Evolutionary conservation across 2,888 invertebrate species (phyloP).

Genomic region (Megalurothrips usitatus): DNA sequence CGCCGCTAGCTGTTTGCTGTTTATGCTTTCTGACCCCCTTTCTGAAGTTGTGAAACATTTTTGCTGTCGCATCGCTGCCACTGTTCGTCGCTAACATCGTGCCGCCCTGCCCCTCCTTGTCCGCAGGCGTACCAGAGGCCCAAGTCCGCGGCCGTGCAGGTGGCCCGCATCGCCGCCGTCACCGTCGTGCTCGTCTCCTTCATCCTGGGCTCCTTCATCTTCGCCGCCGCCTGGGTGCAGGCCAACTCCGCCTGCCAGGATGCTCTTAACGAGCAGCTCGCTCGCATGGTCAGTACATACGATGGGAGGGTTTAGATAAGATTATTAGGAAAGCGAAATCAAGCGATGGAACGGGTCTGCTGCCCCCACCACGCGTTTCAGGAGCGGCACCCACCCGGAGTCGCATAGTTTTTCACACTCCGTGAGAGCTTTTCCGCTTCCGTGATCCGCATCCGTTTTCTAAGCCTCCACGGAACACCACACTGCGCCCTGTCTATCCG

Average conservation of each 20-base stretch:
- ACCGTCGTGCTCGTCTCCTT: conserved; percentile 77
- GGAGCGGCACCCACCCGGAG: too few relatives aligned
- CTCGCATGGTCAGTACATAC: background rate
- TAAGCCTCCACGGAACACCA: too few relatives aligned
- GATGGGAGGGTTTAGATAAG: too few relatives aligned
- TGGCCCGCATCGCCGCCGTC: conserved; percentile 77
- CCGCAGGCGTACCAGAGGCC: conserved; percentile 71
- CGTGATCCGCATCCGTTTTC: too few relatives aligned
- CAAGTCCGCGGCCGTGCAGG: conserved; percentile 73
- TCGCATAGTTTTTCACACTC: too few relatives aligned
- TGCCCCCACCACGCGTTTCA: too few relatives aligned
- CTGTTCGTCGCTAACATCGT: background rate
- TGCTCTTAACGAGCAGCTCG: background rate
- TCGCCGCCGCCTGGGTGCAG: conserved; percentile 78
- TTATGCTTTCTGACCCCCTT: too few relatives aligned
- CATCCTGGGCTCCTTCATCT: conserved; percentile 74
- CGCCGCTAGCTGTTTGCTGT: too few relatives aligned
- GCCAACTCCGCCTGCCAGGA: conserved; percentile 60
- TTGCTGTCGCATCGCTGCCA: background rate
- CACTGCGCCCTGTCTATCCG: too few relatives aligned
- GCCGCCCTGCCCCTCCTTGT: background rate
- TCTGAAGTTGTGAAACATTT: background rate
- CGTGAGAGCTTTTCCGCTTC: too few relatives aligned
- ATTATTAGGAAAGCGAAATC: too few relatives aligned
- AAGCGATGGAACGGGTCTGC: too few relatives aligned